These are phyloP conservation scores for Sphenodon punctatus DNA, from an alignment of 2,797 vertebrate genomes.

Conservation along the genomic window DNA sequence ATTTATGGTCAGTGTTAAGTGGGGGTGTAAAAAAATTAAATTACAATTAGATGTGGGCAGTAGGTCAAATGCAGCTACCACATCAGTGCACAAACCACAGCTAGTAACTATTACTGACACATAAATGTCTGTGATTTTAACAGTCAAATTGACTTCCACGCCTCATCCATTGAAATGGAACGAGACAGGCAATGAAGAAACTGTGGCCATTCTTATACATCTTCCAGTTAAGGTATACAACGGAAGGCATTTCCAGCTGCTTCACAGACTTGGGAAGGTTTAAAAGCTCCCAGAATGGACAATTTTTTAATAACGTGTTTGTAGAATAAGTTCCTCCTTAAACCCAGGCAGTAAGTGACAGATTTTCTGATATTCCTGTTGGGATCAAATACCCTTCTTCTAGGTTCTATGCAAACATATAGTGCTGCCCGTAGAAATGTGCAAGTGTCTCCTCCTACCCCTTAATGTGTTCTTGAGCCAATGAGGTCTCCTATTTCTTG, in stretches of 20 bases:
- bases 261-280: background rate
- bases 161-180: constrained; percentile 1
- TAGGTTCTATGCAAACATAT: too few relatives aligned
- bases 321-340: constrained; percentile 19
- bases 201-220: background rate
- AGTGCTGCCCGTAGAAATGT: too few relatives aligned
- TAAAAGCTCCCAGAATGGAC: background rate
- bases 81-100: background rate
- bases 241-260: constrained; percentile 8
- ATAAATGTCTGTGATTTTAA: background rate
- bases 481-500: too few relatives aligned
- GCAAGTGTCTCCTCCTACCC: too few relatives aligned
- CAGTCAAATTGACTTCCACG: background rate
- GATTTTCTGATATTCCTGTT: too few relatives aligned
- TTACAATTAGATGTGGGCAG: constrained; percentile 35
- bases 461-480: too few relatives aligned
- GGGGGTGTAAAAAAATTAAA: constrained; percentile 38
- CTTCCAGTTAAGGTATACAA: background rate
- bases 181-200: background rate
- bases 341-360: fast-evolving
- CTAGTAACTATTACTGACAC: background rate
- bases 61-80: constrained; percentile 7
- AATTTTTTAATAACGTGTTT: constrained; percentile 1
- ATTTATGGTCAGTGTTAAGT: constrained; percentile 60
- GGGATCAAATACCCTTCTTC: too few relatives aligned